A percentile compares a stretch with the other conserved stretches of the same genome.
These are phyloP conservation scores for Orchesella flavescens DNA, from an alignment of 2,888 invertebrate genomes.

Conservation along the genomic window DNA sequence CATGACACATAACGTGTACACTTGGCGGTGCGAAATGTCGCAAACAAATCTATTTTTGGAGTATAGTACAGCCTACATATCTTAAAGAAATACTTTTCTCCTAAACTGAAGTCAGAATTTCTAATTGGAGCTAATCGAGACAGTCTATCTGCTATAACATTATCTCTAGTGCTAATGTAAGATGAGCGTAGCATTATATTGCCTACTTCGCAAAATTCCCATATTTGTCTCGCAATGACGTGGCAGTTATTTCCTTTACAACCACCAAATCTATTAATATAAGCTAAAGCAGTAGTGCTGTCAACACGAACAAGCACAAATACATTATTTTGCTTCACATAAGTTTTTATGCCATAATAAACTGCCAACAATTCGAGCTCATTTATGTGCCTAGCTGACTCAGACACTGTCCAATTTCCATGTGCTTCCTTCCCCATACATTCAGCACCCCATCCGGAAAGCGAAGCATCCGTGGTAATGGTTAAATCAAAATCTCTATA, in stretches of 20 bases:
- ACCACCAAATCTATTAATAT: too few relatives aligned
- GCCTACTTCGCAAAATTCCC: constrained; percentile 51
- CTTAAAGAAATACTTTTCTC: background rate
- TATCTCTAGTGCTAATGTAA: constrained; percentile 18
- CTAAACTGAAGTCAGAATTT: constrained; percentile 22
- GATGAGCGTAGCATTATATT: constrained; percentile 20
- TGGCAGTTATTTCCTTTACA: background rate
- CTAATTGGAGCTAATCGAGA: constrained; percentile 21
- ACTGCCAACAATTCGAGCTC: constrained; percentile 46
- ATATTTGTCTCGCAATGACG: constrained; percentile 28
- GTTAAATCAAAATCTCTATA: background rate
- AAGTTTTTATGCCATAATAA: constrained; percentile 5
- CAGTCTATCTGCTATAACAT: constrained; percentile 30
- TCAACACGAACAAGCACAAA: constrained; percentile 31
- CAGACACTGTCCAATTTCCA: constrained; percentile 30
- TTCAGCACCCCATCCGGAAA: constrained; percentile 50
- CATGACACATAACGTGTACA: constrained; percentile 35
- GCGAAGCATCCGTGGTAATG: constrained; percentile 47
- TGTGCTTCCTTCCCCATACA: background rate
- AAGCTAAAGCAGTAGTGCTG: constrained; percentile 52
- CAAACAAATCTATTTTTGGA: constrained; percentile 48
- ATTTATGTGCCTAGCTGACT: constrained; percentile 1
- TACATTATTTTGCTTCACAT: background rate
- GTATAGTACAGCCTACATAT: constrained; percentile 1
- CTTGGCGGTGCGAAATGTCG: constrained; percentile 3